Percentiles rank a stretch among this genome's conserved stretches.
Evolutionary conservation across 1,140 invertebrate species (phyloP).

Genomic region (Neocloeon triangulifer): DNA sequence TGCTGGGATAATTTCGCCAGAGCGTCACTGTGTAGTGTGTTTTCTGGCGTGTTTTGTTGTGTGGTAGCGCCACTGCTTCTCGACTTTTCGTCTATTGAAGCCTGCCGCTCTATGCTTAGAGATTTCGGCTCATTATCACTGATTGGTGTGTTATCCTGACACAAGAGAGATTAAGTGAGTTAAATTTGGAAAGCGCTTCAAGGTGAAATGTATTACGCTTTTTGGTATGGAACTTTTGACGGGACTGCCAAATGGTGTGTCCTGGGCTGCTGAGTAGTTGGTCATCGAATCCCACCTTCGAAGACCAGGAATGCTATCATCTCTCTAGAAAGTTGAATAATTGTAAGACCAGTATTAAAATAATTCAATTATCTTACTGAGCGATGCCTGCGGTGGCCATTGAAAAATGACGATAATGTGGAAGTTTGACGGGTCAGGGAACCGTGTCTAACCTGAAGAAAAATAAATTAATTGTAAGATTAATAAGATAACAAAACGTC

Average conservation of each 20-base stretch:
- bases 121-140: no score
- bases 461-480: constrained; percentile 1
- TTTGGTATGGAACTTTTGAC: no score
- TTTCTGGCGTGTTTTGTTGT: constrained; percentile 13
- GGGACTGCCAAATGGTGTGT: background rate
- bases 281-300: no score
- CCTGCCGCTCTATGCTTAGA: constrained; percentile 5
- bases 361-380: constrained; percentile 32
- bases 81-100: constrained; percentile 5
- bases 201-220: constrained; percentile 7
- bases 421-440: constrained; percentile 38
- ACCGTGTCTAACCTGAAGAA: constrained; percentile 37
- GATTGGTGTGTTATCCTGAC: no score
- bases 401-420: constrained; percentile 31
- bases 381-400: constrained; percentile 45
- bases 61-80: constrained; percentile 7
- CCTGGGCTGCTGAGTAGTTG: background rate
- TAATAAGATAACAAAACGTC: no score
- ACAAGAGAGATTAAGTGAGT: no score
- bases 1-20: constrained; percentile 11
- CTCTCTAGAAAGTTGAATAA: constrained; percentile 6
- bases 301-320: no score
- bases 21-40: constrained; percentile 7
- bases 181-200: no score
- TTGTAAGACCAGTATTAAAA: no score